Base-by-base conservation (phyloP, 2,797 vertebrate species). In the Diglossa cyanea region DNA sequence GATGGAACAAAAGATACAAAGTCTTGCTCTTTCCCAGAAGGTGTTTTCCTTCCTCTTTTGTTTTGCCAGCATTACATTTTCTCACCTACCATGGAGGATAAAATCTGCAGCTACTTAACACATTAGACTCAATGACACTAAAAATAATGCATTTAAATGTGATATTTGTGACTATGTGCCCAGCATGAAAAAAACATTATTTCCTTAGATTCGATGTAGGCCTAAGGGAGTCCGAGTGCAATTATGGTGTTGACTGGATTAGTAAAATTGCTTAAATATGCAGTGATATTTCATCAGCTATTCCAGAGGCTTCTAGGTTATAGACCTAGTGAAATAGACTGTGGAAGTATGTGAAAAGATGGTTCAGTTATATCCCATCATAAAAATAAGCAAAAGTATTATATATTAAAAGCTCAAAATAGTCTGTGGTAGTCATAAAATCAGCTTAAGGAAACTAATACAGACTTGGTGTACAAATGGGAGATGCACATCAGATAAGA, bases 91-190 rank as follows among this genome's bases (percentile, higher is more conserved):
- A 24, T 6, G 24, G 24, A 93, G 83, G 45, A 86, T 62, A 88
- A 88, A 62, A 78, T 71, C 47, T 90, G 54, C 35, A 81, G 51
- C 82, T 84, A 77, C 66, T 78, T 91, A 86, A 73, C 18, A 51
- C 0, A 2, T 54, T 77, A 86, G 47, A 55, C 66, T 84, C 73
- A 55, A 51, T 55, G 83, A 65, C 73, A 83, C 68, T 75, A 90
- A 88, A 94, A 84, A 72, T 58, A 88, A 92, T 90, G 76, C 79
- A 90, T 95, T 96, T 95, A 91, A 92, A 94, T 94, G 82, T 86
- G 54, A 40, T 93, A 89, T 93, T 94, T 94, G 77, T 78, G 76
- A 88, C 87, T 88, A 17, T 86, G 33, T 70, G 47, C 72, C 13
- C 65, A 78, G 87, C 8, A 9, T 91, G 86, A 70, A 86, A 91